Evolutionary conservation across 2,797 vertebrate genomes (phyloP), one percentile per base, ranked within the genome.

Genomic region (Lerista edwardsae): DNA sequence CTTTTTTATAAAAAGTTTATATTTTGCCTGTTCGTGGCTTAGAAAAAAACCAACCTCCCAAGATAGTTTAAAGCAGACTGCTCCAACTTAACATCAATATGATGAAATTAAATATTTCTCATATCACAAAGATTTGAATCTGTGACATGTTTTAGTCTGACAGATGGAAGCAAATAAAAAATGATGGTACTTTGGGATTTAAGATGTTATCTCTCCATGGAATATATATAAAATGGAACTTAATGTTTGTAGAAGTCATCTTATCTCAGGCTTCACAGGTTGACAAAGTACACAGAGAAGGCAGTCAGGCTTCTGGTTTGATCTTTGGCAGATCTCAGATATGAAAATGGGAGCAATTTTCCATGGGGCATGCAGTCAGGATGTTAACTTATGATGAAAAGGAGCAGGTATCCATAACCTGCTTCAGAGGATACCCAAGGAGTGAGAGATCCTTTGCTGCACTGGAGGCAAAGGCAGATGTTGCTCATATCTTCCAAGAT

Each of bases 291-390:
- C 3, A 15, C 67, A 90, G 78, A 94, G 75, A 91, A 93, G 77
- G 36, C 19, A 77, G 71, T 84, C 79, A 85, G 69, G 77, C 74
- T 41, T 44, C 36, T 34, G 39, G 19, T 89, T 89, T 95, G 86
- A 93, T 92, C 80, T 83, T 93, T 93, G 91, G 87, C 82, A 91
- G 76, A 91, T 93, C 85, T 88, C 57, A 91, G 85, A 94, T 92
- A 90, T 4, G 61, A 84, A 94, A 93, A 85, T 84, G 36, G 88
- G 61, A 84, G 39, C 59, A 57, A 89, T 55, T 94, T 93, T 86
- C 69, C 17, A 84, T 4, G 51, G 80, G 27, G 91, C 79, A 64
- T 88, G 65, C 47, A 90, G 47, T 62, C 85, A 90, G 15, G 14
- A 1, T 86, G 87, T 91, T 89, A 91, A 89, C 69, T 75, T 90